Evolutionary conservation across 1,140 invertebrate genomes (phyloP).

Genomic region (Subanguina moxae): DNA sequence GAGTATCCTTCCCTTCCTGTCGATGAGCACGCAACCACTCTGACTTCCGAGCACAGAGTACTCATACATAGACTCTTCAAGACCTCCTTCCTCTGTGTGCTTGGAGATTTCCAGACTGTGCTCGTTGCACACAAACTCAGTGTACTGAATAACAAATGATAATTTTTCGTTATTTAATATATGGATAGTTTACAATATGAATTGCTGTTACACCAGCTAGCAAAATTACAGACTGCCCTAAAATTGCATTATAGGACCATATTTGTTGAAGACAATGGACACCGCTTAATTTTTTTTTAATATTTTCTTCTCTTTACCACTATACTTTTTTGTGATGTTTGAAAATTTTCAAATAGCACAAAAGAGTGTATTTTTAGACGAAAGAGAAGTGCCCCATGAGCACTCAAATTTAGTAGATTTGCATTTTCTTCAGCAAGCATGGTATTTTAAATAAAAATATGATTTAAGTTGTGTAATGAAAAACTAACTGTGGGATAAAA

Average conservation of each 20-base stretch:
- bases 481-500: constrained; percentile 26
- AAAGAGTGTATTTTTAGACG: no score
- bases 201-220: constrained; percentile 37
- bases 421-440: no score
- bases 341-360: no score
- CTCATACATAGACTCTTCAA: neutral
- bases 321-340: no score
- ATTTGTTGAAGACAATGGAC: no score
- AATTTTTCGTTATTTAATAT: constrained; percentile 10
- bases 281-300: no score
- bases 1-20: neutral
- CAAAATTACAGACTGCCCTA: constrained; percentile 36
- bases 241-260: no score
- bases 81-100: neutral
- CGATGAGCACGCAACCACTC: constrained; percentile 28
- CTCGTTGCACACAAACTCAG: constrained; percentile 32
- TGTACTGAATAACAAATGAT: constrained; percentile 12
- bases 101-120: constrained; percentile 14
- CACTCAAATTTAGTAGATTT: no score
- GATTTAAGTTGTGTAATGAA: no score
- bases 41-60: constrained; percentile 2
- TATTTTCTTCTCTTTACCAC: no score
- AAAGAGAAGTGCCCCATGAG: no score
- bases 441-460: no score
- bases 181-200: constrained; percentile 33